Evolutionary conservation across 1,140 invertebrate genomes (phyloP).

Genomic region (Pseudoatta argentina): DNA sequence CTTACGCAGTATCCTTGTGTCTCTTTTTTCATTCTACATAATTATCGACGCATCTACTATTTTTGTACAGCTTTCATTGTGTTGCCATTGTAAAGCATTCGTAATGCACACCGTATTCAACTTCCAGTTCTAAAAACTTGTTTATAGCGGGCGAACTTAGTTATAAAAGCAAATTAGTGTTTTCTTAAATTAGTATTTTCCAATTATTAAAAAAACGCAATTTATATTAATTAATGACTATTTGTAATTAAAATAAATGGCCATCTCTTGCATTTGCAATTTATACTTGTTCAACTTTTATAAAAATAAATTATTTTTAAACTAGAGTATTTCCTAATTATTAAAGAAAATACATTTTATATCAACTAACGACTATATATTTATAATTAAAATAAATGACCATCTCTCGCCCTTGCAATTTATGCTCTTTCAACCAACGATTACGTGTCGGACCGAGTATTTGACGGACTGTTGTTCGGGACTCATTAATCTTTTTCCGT

Average conservation of each 20-base stretch:
- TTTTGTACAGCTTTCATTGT: constrained; percentile 8
- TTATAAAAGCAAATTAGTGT: neutral
- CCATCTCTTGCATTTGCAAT: neutral
- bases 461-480: neutral
- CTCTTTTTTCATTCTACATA: constrained; percentile 18
- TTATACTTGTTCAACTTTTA: neutral
- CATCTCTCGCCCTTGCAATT: neutral
- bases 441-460: neutral
- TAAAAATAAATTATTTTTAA: neutral
- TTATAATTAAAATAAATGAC: neutral
- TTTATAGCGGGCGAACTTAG: neutral
- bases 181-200: neutral
- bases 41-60: neutral
- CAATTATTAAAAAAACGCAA: neutral
- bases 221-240: neutral
- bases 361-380: neutral
- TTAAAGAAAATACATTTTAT: neutral
- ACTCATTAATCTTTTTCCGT: constrained; percentile 31
- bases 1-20: constrained; percentile 51
- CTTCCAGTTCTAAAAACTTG: neutral
- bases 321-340: neutral
- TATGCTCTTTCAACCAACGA: neutral
- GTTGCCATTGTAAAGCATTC: neutral
- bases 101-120: neutral
- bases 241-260: neutral